Conservation (phyloP, 1,140 invertebrate genomes). For the Lithobius niger region DNA sequence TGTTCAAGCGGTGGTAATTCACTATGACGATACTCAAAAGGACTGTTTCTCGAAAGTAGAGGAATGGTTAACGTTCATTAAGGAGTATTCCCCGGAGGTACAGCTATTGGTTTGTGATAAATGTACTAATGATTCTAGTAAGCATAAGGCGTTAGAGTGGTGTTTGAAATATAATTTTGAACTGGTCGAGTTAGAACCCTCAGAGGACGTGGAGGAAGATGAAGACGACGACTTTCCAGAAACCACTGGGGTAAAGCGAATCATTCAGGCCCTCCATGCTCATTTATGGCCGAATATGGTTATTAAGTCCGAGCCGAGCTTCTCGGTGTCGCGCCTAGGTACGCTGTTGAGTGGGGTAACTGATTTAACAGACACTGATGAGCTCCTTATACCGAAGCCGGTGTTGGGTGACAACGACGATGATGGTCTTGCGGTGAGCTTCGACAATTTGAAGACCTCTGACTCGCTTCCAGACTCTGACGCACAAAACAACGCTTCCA, state of each 20-base stretch:
- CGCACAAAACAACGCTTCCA: no score
- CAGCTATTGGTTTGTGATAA: conserved; percentile 39
- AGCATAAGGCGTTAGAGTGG: conserved; percentile 40
- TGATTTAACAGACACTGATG: no score
- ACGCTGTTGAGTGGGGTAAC: no score
- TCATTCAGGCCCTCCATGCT: conserved; percentile 59
- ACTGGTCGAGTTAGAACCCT: conserved; percentile 51
- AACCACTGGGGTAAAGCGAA: conserved; percentile 50
- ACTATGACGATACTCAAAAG: conserved; percentile 40
- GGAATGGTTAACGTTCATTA: conserved; percentile 36
- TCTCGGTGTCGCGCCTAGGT: no score
- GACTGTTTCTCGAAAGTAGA: conserved; percentile 34
- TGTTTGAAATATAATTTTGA: conserved; percentile 53
- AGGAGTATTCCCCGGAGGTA: conserved; percentile 38
- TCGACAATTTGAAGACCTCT: no score
- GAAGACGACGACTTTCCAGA: conserved; percentile 45
- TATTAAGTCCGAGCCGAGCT: conserved; percentile 49
- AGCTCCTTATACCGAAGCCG: no score
- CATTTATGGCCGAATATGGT: conserved; percentile 60
- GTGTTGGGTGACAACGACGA: no score
- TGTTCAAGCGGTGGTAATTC: conserved; percentile 44
- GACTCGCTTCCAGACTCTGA: no score
- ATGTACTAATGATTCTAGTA: conserved; percentile 25
- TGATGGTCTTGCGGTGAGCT: no score
- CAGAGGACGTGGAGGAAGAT: conserved; percentile 33